A percentile compares a stretch with the other conserved stretches of the same genome.
phyloP scores from a whole-genome alignment of 2,113 vertebrate genomes.

The Calyptommatus sinebrachiatus region DNA sequence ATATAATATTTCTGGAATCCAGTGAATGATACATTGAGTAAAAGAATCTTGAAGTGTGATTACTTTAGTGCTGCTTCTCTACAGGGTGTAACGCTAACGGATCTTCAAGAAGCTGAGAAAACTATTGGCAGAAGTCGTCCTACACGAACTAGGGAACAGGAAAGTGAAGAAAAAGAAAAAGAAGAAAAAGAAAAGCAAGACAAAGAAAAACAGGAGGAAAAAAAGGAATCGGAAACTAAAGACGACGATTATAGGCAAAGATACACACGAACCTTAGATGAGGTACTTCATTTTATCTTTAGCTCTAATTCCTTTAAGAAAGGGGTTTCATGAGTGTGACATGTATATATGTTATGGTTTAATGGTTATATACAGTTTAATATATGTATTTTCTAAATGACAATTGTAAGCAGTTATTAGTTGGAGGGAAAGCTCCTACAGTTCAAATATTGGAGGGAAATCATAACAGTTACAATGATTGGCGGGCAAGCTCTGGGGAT shows the following conservation, averaged over 20 bases:
- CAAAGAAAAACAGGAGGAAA: conserved; percentile 94
- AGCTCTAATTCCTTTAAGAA: conserved; percentile 32
- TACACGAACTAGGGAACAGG: conserved; percentile 85
- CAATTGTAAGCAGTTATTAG: no score
- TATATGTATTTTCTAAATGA: no score
- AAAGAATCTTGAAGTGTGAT: not conserved
- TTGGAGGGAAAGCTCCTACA: no score
- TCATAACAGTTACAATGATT: no score
- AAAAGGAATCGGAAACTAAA: conserved; percentile 88
- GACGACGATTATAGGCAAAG: conserved; percentile 94
- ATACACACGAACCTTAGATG: conserved; percentile 86
- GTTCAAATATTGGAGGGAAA: no score
- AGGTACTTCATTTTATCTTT: conserved; percentile 74
- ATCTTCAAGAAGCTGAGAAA: conserved; percentile 98
- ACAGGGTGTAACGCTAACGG: conserved; percentile 94
- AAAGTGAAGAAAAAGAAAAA: conserved; percentile 91
- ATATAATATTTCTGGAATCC: not conserved
- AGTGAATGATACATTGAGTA: not conserved
- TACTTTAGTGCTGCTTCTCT: conserved; percentile 30
- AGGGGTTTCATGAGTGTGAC: not conserved
- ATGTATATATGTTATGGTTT: no score
- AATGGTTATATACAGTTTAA: no score
- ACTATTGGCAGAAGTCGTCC: conserved; percentile 90
- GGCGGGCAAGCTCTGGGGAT: no score
- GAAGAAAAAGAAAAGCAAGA: conserved; percentile 92